Base-by-base conservation (phyloP, 2,113 vertebrate species). In the Chauna torquata region DNA sequence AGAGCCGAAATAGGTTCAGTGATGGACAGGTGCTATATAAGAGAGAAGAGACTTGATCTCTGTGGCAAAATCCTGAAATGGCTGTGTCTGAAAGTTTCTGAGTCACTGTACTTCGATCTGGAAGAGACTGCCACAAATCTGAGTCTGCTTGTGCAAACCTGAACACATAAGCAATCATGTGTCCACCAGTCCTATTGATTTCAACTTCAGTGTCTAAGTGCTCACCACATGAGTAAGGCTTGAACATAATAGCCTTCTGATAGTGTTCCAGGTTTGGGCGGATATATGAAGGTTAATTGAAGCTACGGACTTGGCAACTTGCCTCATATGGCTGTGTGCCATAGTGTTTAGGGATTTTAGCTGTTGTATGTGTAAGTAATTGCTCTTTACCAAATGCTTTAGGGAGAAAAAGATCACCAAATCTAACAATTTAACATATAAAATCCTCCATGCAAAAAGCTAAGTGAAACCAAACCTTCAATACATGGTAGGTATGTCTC, bases 231-330 rank as follows among this genome's bases (percentile, higher is more conserved):
- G 96, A 95, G 70, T 91, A 77, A 90, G 89, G 89, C 70, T 96
- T 89, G 96, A 96, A 95, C 96, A 95, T 96, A 96, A 97, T 96
- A 96, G 95, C 88, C 91, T 89, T 94, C 95, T 95, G 97, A 96
- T 96, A 85, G 86, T 79, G 86, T 97, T 97, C 96, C 96, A 97
- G 96, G 92, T 97, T 97, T 95, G 86, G 91, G 82, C 95, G 95
- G 80, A 94, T 97, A 95, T 94, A 94, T 97, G 97, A 97, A 97
- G 96, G 96, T 97, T 97, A 97, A 97, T 97, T 96, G 96, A 93
- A 97, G 97, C 92, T 95, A 94, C 92, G 94, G 77, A 91, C 90
- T 96, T 97, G 96, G 96, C 96, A 96, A 89, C 47, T 88, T 96
- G 96, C 95, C 95, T 94, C 88, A 96, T 18, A 97, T 97, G 95